phyloP scores from a whole-genome alignment of 1,140 invertebrate species.

The Listronotus bonariensis region DNA sequence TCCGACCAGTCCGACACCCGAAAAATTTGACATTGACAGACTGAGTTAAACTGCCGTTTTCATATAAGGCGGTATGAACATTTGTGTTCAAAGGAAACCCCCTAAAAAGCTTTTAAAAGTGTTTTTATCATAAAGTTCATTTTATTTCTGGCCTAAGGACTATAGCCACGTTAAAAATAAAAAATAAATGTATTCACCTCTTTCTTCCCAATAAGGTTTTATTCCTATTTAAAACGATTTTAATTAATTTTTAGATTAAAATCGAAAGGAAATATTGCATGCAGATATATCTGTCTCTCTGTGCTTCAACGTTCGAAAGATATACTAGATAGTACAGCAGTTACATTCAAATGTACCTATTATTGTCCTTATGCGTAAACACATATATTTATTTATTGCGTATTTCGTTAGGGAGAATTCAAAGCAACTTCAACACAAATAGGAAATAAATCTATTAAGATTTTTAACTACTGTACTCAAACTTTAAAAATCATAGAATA shows the following conservation, averaged over 20 bases:
- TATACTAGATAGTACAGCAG: constrained; percentile 31
- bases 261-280: constrained; percentile 35
- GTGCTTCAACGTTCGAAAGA: constrained; percentile 35
- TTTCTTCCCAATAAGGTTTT: constrained; percentile 27
- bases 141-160: too few species aligned
- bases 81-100: too few species aligned
- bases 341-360: constrained; percentile 41
- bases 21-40: too few species aligned
- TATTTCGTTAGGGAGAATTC: constrained; percentile 22
- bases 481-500: too few species aligned
- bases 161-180: background rate
- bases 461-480: too few species aligned
- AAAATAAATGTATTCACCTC: constrained; percentile 13
- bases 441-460: too few species aligned
- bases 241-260: constrained; percentile 42
- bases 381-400: constrained; percentile 34
- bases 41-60: too few species aligned
- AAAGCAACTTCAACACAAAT: background rate
- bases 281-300: constrained; percentile 36
- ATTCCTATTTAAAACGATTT: constrained; percentile 38
- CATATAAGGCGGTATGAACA: too few species aligned
- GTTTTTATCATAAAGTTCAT: too few species aligned
- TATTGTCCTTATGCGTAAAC: constrained; percentile 40
- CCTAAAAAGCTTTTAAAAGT: too few species aligned
- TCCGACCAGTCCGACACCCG: too few species aligned